Percentiles rank a stretch among this genome's conserved stretches.
Conservation (phyloP, 1,140 invertebrate species). For the Zaprionus africanus region DNA sequence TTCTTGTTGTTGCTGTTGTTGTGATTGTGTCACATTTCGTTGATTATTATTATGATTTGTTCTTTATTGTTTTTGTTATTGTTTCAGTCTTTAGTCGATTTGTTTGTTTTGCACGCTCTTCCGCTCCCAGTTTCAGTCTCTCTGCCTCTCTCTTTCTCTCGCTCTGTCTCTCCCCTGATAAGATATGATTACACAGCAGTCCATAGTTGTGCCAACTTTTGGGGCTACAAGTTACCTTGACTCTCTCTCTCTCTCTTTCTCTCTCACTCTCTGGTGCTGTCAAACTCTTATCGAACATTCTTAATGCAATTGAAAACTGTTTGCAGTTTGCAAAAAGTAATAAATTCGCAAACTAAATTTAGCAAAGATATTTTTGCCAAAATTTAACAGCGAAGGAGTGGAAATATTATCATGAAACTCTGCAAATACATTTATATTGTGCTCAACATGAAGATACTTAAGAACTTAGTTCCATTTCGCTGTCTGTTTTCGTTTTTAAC, state of each 20-base stretch:
- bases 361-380: neutral
- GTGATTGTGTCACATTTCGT: constrained; percentile 48
- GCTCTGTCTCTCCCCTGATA: constrained; percentile 31
- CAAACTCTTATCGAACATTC: constrained; percentile 36
- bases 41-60: constrained; percentile 48
- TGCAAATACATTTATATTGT: neutral
- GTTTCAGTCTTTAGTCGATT: constrained; percentile 11
- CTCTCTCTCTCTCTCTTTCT: neutral
- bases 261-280: constrained; percentile 1
- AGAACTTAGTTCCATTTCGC: neutral
- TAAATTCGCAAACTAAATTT: neutral
- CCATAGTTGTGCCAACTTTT: constrained; percentile 5
- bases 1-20: constrained; percentile 30
- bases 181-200: constrained; percentile 38
- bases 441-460: neutral
- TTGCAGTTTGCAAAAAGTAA: constrained; percentile 34
- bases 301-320: constrained; percentile 53
- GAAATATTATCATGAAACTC: neutral
- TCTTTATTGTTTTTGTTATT: constrained; percentile 21
- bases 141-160: neutral
- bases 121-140: constrained; percentile 1
- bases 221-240: constrained; percentile 23
- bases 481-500: neutral
- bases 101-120: constrained; percentile 31
- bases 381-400: neutral